Percentiles rank a stretch among this genome's conserved stretches.
These are phyloP conservation scores for Glaucomys volans DNA, from an alignment of 2,113 vertebrate genomes.

Conservation along the genomic window DNA sequence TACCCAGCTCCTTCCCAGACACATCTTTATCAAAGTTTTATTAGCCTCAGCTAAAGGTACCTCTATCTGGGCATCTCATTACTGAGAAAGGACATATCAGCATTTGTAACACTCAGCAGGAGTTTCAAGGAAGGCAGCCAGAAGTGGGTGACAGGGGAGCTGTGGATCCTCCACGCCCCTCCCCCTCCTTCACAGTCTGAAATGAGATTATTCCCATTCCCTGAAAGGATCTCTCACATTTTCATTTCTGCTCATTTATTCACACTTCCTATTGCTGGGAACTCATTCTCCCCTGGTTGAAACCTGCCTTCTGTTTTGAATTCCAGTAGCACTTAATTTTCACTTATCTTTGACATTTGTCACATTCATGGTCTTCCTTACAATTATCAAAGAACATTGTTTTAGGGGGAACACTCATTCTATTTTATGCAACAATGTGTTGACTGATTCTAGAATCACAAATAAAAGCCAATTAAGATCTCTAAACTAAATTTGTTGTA, in stretches of 20 bases:
- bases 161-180: conserved; percentile 28
- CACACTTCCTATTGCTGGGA: conserved; percentile 19
- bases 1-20: conserved; percentile 52
- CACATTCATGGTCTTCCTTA: conserved; percentile 19
- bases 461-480: background rate
- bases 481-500: background rate
- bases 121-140: conserved; percentile 38
- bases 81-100: conserved; percentile 63
- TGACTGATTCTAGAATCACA: conserved; percentile 3
- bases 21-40: conserved; percentile 74
- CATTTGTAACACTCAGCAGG: conserved; percentile 48
- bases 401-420: background rate
- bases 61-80: conserved; percentile 68
- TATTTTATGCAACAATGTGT: background rate
- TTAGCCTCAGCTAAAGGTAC: conserved; percentile 56
- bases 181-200: background rate
- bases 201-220: conserved; percentile 8
- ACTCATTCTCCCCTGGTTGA: background rate
- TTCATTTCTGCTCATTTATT: conserved; percentile 53
- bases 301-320: conserved; percentile 55
- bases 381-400: conserved; percentile 22
- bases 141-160: conserved; percentile 35
- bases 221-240: conserved; percentile 5
- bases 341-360: conserved; percentile 37
- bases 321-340: conserved; percentile 50